phyloP scores from a whole-genome alignment of 1,140 invertebrate genomes.

The Pachypsylla venusta region DNA sequence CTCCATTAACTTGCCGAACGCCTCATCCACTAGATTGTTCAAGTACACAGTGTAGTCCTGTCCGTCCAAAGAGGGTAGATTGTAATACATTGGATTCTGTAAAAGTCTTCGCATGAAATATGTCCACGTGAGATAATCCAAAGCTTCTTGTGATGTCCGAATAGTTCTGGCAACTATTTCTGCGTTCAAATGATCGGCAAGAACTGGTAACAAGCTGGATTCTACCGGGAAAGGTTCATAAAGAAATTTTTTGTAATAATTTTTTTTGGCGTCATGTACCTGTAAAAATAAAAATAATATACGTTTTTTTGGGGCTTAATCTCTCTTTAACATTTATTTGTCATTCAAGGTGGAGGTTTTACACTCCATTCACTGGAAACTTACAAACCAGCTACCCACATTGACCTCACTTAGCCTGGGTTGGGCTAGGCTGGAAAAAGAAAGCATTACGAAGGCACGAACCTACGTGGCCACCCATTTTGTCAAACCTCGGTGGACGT shows the following conservation, averaged over 20 bases:
- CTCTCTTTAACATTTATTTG: too few relatives aligned
- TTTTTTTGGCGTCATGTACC: conserved; percentile 94
- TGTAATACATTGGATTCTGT: conserved; percentile 63
- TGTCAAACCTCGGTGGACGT: too few relatives aligned
- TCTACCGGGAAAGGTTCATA: conserved; percentile 99
- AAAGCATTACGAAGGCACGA: too few relatives aligned
- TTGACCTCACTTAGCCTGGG: too few relatives aligned
- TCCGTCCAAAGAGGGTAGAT: neutral
- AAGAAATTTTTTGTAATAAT: conserved; percentile 98
- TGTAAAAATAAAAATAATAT: too few relatives aligned
- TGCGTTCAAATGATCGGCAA: conserved; percentile 95
- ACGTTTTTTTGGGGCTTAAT: too few relatives aligned
- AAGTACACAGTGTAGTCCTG: conserved; percentile 1
- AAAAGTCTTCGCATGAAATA: conserved; percentile 85
- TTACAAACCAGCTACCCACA: too few relatives aligned
- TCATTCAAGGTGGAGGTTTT: too few relatives aligned
- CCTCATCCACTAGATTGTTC: conserved; percentile 1
- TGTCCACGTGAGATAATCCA: conserved; percentile 97
- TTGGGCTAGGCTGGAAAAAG: too few relatives aligned
- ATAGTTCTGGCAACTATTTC: conserved; percentile 79
- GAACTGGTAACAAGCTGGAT: conserved; percentile 75
- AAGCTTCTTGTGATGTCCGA: conserved; percentile 75
- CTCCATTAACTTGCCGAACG: conserved; percentile 1
- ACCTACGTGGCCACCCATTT: too few relatives aligned
- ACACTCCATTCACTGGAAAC: too few relatives aligned